Percentiles rank a stretch among this genome's conserved stretches.
Evolutionary conservation across 92 coral and sea anemone species (phyloP).

Genomic region (Heteractis magnifica): DNA sequence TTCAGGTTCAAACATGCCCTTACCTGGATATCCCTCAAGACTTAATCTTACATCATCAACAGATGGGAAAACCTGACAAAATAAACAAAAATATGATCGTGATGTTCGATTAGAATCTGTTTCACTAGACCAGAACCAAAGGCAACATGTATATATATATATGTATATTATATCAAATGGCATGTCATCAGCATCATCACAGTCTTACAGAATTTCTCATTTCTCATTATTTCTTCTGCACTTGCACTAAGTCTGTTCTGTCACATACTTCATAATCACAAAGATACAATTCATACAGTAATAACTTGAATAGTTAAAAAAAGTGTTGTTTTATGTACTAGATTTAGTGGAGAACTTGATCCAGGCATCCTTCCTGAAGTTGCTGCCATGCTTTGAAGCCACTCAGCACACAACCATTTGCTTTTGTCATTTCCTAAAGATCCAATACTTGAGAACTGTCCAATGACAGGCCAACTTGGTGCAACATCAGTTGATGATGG

Average conservation of each 20-base stretch:
- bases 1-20: not conserved
- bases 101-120: too few species aligned
- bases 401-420: slow-evolving; percentile 93
- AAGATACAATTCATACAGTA: too few species aligned
- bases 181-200: too few species aligned
- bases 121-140: too few species aligned
- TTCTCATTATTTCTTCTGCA: too few species aligned
- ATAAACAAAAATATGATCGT: too few species aligned
- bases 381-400: slow-evolving; percentile 85
- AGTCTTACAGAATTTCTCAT: too few species aligned
- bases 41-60: slow-evolving; percentile 87
- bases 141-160: too few species aligned
- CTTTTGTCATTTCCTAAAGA: slow-evolving; percentile 87
- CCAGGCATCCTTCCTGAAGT: slow-evolving; percentile 54
- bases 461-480: slow-evolving; percentile 96
- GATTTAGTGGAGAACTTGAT: slow-evolving; percentile 64
- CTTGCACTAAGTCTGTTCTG: too few species aligned
- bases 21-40: slow-evolving; percentile 96
- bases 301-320: too few species aligned
- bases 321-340: slow-evolving; percentile 29
- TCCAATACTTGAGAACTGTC: slow-evolving; percentile 98
- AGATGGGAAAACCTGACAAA: slow-evolving; percentile 78
- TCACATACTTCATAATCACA: too few species aligned
- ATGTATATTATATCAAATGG: too few species aligned
- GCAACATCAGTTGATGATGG: slow-evolving; percentile 56